phyloP scores from a whole-genome alignment of 2,888 invertebrate genomes.

The Ommatoiulus sabulosus region DNA sequence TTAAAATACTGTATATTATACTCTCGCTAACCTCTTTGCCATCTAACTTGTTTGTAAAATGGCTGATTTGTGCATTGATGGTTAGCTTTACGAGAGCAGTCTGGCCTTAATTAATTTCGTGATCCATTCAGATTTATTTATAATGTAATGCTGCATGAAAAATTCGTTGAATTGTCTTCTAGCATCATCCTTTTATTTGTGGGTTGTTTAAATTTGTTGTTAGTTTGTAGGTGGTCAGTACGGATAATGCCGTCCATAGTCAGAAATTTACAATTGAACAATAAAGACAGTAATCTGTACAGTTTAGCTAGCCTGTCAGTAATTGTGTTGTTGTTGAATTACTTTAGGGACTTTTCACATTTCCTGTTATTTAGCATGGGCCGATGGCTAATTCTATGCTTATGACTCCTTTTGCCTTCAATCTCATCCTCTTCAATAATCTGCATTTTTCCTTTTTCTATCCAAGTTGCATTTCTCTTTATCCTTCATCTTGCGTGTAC shows the following conservation, averaged over 20 bases:
- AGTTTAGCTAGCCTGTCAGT: background rate
- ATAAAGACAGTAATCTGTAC: background rate
- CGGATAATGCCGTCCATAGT: background rate
- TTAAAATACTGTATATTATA: no score
- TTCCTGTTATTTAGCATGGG: background rate
- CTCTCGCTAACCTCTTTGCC: no score
- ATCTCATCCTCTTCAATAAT: background rate
- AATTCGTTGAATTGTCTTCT: background rate
- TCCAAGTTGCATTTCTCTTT: background rate
- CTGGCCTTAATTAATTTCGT: no score
- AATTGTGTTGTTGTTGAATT: background rate
- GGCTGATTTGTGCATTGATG: no score
- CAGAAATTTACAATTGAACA: background rate
- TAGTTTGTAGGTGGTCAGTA: background rate
- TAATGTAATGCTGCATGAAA: background rate
- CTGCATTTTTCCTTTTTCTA: background rate
- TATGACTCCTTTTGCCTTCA: background rate
- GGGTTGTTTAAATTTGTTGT: background rate
- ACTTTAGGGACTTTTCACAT: constrained; percentile 1
- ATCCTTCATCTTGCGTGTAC: constrained; percentile 19
- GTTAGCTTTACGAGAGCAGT: no score
- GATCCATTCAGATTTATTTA: background rate
- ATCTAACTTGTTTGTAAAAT: no score
- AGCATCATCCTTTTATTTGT: background rate
- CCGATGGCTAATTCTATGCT: background rate